Base-by-base conservation (phyloP, 2,888 invertebrate species). In the Troides oblongomaculatus region DNA sequence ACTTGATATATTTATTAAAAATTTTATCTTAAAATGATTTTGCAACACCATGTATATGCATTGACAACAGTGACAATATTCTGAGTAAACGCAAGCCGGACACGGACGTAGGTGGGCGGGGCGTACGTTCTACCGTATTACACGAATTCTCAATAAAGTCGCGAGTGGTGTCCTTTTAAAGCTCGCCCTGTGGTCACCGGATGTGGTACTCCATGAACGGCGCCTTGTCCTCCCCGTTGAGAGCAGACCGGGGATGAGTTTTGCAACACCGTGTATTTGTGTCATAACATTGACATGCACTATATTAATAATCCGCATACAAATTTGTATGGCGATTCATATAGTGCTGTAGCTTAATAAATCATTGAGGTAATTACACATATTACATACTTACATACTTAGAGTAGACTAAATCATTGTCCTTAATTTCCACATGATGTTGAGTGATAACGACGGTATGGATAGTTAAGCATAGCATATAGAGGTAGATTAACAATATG, bases 171-270 rank as follows among this genome's bases (percentile, higher is more conserved):
- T 88, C 83, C 82, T 81, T 80, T 84, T 80, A 82, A 82, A 81
- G 76, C 72, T 71, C 61, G 78, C 85, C 83, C 88, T 88, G 89
- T 89, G 89, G 89, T 79, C 87, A 82, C 87, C 85, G 89, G 89
- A 89, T 78, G 81, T 70, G 66, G 64, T 64, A 62, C 62, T 71
- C 64, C 71, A 75, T 81, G 79, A 81, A 82, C 79, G 80, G 78
- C 74, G 79, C 81, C 75, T 76, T 82, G 81, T 79, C 25, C 46
- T n/a, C 39, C 53, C 57, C 60, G 50, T 53, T 39, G 59, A 59
- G 59, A 59, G 50, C 36, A n/a, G 59, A 60, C 21, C 30, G 65
- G 14, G 58, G 18, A 50, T 58, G 59, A 65, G 46, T 60, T n/a
- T 43, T 18, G 36, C 36, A n/a, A 56, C 4, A 63, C 57, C 5